Evolutionary conservation across 2,797 vertebrate species (phyloP).

Genomic region (Dallia pectoralis): DNA sequence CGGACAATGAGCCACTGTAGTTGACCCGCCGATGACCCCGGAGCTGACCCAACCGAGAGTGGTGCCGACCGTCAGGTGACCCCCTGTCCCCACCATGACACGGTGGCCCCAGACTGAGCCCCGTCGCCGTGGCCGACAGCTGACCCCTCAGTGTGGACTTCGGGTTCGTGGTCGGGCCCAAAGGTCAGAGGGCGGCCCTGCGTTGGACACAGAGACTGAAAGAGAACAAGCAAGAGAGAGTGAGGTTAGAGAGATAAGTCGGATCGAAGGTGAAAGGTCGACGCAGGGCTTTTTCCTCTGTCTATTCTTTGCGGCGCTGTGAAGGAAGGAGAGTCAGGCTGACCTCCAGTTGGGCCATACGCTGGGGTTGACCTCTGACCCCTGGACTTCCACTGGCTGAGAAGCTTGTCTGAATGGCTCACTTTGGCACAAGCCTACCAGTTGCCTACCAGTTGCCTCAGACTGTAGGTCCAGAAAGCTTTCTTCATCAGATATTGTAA

Average conservation of each 20-base stretch:
- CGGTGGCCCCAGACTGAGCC: slow-evolving; percentile 52
- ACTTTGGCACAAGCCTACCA: not conserved
- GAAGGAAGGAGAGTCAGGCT: not conserved
- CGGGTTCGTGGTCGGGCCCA: not conserved
- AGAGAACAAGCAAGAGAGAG: not conserved
- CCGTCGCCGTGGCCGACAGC: slow-evolving; percentile 32
- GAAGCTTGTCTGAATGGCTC: not conserved
- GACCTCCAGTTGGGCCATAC: slow-evolving; percentile 3
- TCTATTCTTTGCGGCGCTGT: not conserved
- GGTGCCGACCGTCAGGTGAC: slow-evolving; percentile 28
- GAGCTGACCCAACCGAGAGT: not conserved
- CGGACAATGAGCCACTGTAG: slow-evolving; percentile 1
- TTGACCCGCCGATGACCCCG: slow-evolving; percentile 10
- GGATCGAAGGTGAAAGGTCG: slow-evolving; percentile 1
- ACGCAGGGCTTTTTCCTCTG: not conserved
- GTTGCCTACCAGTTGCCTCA: not conserved
- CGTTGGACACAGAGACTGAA: not conserved
- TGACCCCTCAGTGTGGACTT: slow-evolving; percentile 30
- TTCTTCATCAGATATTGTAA: no score
- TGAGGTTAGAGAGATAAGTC: not conserved
- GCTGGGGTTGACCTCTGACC: not conserved
- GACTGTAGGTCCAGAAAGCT: not conserved
- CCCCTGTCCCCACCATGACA: slow-evolving; percentile 45
- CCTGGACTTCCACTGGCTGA: not conserved
- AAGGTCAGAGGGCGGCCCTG: not conserved